Evolutionary conservation across 92 coral and sea anemone genomes (phyloP), one percentile per base, ranked within the genome.

Genomic region (Desmophyllum pertusum): DNA sequence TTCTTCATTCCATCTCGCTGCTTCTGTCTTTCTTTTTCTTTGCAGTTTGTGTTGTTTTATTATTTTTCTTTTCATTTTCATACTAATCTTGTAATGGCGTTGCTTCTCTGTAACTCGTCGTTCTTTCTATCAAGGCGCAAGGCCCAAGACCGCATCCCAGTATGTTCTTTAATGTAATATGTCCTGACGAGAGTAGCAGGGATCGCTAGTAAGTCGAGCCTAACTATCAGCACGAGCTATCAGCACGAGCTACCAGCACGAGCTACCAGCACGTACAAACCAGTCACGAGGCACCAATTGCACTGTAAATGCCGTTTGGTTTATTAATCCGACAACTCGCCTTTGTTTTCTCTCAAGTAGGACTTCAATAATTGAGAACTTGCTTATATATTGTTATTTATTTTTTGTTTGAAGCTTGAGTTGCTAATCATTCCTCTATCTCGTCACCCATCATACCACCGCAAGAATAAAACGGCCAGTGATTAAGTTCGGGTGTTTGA

Each of bases 121-220:
- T 80, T 68, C 43, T 80, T 69, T 80, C 50, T 50, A 46, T 68
- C 67, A 80, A 80, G 84, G 84, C 76, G 36, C 84, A 52, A 25
- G 38, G 45, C 25, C 59, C 36, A 33, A 80, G 84, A 38, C 33
- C n/a, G n/a, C n/a, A 53, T 7, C 6, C 63, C 84, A 80, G 76
- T 68, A 13, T 67, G 48, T 33, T 36, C 76, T 65, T 80, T 33
- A 80, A 80, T 67, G 76, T 53, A 33, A 45, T 80, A 23, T 68
- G 31, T 33, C 84, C 84, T 59, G 76, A 68, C 6, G 84, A 80
- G 48, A 66, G 37, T 68, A 48, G 33, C 76, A 51, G 61, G 61
- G 55, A 48, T 66, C 52, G 5, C 76, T 23, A 80, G 76, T 80
- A 68, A 80, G 76, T 80, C 66, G 29, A 38, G 52, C 67, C 36